Base-by-base conservation (phyloP, 2,888 invertebrate species). In the Lithophane ornitopus region DNA sequence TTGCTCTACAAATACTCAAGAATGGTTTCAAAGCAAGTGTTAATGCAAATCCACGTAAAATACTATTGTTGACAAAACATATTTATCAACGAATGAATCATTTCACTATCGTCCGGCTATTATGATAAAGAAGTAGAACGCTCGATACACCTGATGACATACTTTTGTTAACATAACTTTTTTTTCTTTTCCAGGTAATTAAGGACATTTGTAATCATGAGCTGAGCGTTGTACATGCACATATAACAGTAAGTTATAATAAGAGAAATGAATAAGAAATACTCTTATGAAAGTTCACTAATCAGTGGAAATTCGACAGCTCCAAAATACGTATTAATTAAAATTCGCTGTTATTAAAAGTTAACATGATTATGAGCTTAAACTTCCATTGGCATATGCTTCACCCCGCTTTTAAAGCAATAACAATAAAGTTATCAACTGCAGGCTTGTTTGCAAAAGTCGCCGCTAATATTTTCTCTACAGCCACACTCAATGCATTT, bases 361-460 rank as follows among this genome's bases (percentile, higher is more conserved):
- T 74, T 61, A 61, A 69, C 34, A 68, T 63, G 3, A 67, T 80
- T 85, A 84, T 83, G 54, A 70, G 49, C 59, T 81, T 63, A 70
- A 77, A 70, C 67, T 78, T 66, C 66, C 74, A 70, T 76, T 76
- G 77, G 73, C 82, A 83, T 80, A 79, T 76, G 73, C 72, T 76
- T 73, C 69, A 69, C 68, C 54, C 63, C 71, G 66, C 81, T 85
- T 90, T 88, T 82, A 90, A 88, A 71, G 81, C 89, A 89, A 92
- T 92, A 92, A 92, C 90, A 92, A 92, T 93, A 93, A 93, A 93
- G 89, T 91, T 92, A 92, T 93, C 92, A 94, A 89, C 87, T 88
- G 85, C 85, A 90, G 88, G 85, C 87, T 84, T 89, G 90, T 91
- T 91, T 88, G 90, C 90, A 88, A 91, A 88, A 89, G 84, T 91